phyloP scores from a whole-genome alignment of 35 echinoderm and acorn worm species.

The Patiria miniata region DNA sequence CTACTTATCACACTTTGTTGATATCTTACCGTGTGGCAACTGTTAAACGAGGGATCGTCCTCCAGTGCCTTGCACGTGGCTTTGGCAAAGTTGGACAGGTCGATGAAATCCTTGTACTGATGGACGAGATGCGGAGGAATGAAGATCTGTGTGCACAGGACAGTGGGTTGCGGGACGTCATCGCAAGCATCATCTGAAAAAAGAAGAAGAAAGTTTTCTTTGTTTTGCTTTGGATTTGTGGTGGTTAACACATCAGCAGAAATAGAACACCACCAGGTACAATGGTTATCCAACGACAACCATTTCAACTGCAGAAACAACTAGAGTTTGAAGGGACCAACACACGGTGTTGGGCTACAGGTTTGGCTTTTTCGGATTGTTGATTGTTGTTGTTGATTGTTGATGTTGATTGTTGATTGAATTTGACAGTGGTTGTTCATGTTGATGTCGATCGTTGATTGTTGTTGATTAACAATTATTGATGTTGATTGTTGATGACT shows the following conservation, averaged over 20 bases:
- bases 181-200: slow-evolving; percentile 23
- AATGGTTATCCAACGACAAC: not conserved
- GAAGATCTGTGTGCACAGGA: slow-evolving; percentile 9
- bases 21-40: slow-evolving; percentile 16
- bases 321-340: not conserved
- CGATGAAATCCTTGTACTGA: slow-evolving; percentile 41
- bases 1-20: not conserved
- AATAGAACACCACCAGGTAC: not conserved
- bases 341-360: too few species aligned
- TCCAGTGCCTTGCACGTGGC: slow-evolving; percentile 31
- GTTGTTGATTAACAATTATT: too few species aligned
- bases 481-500: too few species aligned
- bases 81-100: slow-evolving; percentile 7
- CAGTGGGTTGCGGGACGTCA: not conserved
- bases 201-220: not conserved
- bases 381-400: too few species aligned
- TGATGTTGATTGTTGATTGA: too few species aligned
- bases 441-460: too few species aligned
- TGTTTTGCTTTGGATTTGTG: not conserved
- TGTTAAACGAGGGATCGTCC: slow-evolving; percentile 10
- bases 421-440: too few species aligned
- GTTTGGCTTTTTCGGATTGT: too few species aligned
- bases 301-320: not conserved
- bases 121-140: slow-evolving; percentile 39
- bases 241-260: not conserved